phyloP scores from a whole-genome alignment of 2,113 vertebrate genomes.

The Vireo altiloquus region DNA sequence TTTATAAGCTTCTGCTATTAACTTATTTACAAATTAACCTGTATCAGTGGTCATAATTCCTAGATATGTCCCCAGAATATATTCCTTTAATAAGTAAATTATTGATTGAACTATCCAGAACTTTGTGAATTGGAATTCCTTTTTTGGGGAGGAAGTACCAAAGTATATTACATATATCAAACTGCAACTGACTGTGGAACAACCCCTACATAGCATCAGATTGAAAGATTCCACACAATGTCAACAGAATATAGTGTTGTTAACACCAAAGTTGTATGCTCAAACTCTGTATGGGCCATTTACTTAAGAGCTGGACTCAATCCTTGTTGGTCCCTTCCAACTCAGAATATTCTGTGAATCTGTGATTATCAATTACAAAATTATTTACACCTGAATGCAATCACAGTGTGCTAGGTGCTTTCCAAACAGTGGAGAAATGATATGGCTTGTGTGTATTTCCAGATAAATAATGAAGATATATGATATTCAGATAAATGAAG shows the following conservation, averaged over 20 bases:
- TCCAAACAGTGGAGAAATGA: background rate
- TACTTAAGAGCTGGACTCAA: accelerated
- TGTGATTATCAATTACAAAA: background rate
- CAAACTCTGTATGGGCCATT: background rate
- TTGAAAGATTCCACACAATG: background rate
- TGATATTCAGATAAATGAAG: background rate
- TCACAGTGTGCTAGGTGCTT: background rate
- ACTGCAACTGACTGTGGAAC: background rate
- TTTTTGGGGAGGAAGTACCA: background rate
- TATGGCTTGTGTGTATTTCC: background rate
- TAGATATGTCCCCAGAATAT: background rate
- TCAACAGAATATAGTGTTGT: background rate
- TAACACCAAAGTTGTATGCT: background rate
- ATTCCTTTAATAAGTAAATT: background rate
- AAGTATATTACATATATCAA: background rate
- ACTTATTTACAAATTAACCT: background rate
- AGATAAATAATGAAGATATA: no score
- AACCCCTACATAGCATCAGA: background rate
- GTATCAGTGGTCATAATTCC: background rate
- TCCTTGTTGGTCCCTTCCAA: background rate
- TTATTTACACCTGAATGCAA: background rate
- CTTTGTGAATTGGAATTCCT: background rate
- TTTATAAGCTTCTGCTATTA: background rate
- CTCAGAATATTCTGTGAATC: background rate
- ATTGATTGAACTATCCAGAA: background rate